Evolutionary conservation across 2,888 invertebrate genomes (phyloP).

Genomic region (Oligia latruncula): DNA sequence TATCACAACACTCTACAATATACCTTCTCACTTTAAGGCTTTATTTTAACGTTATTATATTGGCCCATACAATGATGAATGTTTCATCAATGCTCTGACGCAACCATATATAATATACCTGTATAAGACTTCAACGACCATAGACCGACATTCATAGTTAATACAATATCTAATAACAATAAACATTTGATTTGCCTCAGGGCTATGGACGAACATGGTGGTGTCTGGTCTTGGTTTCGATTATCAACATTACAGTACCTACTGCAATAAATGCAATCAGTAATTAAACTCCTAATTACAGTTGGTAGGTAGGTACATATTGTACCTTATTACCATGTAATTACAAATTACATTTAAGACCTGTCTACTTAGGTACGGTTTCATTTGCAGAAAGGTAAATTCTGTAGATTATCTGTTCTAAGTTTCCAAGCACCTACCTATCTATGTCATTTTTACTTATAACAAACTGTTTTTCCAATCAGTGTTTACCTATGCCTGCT

Average conservation of each 20-base stretch:
- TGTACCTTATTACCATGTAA: background rate
- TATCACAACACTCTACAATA: background rate
- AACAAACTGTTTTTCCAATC: background rate
- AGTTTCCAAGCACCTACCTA: background rate
- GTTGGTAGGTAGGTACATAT: no score
- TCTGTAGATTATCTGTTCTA: background rate
- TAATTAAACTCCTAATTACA: constrained; percentile 1
- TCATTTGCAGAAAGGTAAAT: background rate
- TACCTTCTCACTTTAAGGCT: background rate
- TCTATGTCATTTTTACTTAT: background rate
- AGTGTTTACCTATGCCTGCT: background rate
- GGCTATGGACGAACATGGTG: background rate
- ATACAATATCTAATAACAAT: background rate
- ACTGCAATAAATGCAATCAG: background rate
- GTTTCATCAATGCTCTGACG: no score
- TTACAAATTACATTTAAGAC: background rate
- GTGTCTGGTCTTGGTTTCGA: background rate
- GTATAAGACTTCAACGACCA: constrained; percentile 25
- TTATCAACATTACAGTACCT: background rate
- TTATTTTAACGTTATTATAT: background rate
- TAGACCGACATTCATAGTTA: background rate
- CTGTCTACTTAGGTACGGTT: background rate
- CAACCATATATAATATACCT: background rate
- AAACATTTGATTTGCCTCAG: background rate
- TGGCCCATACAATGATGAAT: background rate